Evolutionary conservation across 2,797 vertebrate genomes (phyloP).

Genomic region (Anabacerthia variegaticeps): DNA sequence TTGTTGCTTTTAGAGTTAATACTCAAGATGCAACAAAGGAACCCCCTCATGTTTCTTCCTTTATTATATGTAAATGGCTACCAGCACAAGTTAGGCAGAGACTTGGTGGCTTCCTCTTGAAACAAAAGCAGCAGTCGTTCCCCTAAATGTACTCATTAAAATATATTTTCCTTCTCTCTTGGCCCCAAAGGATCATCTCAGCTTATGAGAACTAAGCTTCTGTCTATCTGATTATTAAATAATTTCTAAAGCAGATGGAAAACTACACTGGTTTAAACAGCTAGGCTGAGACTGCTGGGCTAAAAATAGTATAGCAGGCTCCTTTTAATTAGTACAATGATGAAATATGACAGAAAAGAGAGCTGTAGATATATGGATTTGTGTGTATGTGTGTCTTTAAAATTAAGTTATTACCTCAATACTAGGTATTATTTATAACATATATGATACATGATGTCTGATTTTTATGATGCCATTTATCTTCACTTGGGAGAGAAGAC

Average conservation of each 20-base stretch:
- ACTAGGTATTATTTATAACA: slow-evolving; percentile 65
- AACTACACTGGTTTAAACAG: slow-evolving; percentile 62
- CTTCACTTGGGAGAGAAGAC: slow-evolving; percentile 52
- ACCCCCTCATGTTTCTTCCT: neutral
- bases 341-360: slow-evolving; percentile 63
- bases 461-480: slow-evolving; percentile 67
- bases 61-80: slow-evolving; percentile 8
- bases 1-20: neutral
- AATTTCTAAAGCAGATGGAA: slow-evolving; percentile 63
- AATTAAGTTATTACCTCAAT: slow-evolving; percentile 65
- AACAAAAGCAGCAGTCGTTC: slow-evolving; percentile 18
- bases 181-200: slow-evolving; percentile 53
- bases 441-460: slow-evolving; percentile 63
- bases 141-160: slow-evolving; percentile 39
- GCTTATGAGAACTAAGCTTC: slow-evolving; percentile 58
- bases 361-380: slow-evolving; percentile 57
- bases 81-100: neutral
- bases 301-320: slow-evolving; percentile 60
- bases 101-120: slow-evolving; percentile 6
- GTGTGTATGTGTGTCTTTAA: slow-evolving; percentile 57
- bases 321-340: slow-evolving; percentile 70
- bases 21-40: neutral
- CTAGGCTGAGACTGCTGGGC: slow-evolving; percentile 41
- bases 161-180: slow-evolving; percentile 29
- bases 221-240: slow-evolving; percentile 69